Evolutionary conservation across 2,888 invertebrate species (phyloP), one percentile per base, ranked within the genome.

Genomic region (Parnassius apollo): DNA sequence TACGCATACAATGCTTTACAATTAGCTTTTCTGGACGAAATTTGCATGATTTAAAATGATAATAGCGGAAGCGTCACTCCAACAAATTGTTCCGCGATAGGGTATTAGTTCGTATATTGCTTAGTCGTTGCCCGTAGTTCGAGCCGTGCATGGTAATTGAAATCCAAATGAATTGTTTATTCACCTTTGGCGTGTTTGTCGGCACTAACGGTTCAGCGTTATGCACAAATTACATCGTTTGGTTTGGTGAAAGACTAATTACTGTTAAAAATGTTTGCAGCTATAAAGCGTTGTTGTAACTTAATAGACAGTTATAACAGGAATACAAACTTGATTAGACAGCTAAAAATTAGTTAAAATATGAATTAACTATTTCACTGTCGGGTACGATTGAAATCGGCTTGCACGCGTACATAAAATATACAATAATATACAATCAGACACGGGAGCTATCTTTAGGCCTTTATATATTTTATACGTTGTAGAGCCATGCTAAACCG

Each of bases 21-120:
- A 70, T 69, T 66, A 68, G 70, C 72, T 68, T 67, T 66, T 62
- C 68, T 62, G 65, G 67, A 71, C 70, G 70, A 69, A 74, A 71
- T 72, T 74, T 69, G 71, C 72, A 69, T 75, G 73, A 74, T 96
- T 96, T 76, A 90, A 94, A 66, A 94, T 75, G 70, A 74, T 61
- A 61, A 57, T 61, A 44, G 60, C 49, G 51, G 18, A 13, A 45
- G 35, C 45, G 61, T 57, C 61, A 57, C 61, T 61, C 51, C 51
- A 48, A 54, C 54, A 44, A 56, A 56, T 49, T 49, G 57, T 61
- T 56, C 25, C 18, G 35, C 56, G 61, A 61, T 61, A 61, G 45
- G 51, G 51, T 57, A 51, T 61, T 61, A 52, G 56, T 51, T 35
- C 35, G 46, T 56, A 61, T 48, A 57, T 48, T 11, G 50, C 45